These are phyloP conservation scores for Forbesichthys agassizii DNA, from an alignment of 2,113 vertebrate genomes.

Conservation along the genomic window DNA sequence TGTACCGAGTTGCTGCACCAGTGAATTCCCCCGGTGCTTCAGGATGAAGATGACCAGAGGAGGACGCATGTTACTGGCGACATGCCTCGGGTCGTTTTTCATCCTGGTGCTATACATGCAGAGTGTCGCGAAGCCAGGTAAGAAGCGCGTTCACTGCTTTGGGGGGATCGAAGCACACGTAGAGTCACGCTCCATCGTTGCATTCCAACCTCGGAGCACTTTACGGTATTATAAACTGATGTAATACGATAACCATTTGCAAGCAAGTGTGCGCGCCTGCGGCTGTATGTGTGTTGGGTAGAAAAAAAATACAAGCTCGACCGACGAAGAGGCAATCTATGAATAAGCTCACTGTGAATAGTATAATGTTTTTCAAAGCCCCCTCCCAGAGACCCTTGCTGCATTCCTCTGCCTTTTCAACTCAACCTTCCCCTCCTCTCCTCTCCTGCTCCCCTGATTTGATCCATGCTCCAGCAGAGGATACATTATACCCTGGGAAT, in stretches of 20 bases:
- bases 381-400: conserved; percentile 39
- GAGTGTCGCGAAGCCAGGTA: conserved; percentile 73
- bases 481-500: conserved; percentile 10
- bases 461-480: conserved; percentile 20
- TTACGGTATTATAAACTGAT: too few relatives aligned
- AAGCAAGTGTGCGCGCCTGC: background rate
- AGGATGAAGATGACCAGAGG: conserved; percentile 73
- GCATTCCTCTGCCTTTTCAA: conserved; percentile 59
- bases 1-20: conserved; percentile 38
- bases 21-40: conserved; percentile 48
- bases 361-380: conserved; percentile 66
- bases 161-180: too few relatives aligned
- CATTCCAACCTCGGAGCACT: too few relatives aligned
- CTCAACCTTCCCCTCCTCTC: conserved; percentile 20
- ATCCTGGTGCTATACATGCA: conserved; percentile 77
- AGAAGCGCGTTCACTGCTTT: conserved; percentile 10
- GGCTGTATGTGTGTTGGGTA: conserved; percentile 2
- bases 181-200: too few relatives aligned
- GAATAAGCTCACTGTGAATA: conserved; percentile 59
- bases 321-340: conserved; percentile 42
- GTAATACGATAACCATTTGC: too few relatives aligned
- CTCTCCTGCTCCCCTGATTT: conserved; percentile 8
- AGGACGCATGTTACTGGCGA: conserved; percentile 76
- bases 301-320: background rate
- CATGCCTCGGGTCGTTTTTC: conserved; percentile 74